Conservation (phyloP, 2,797 vertebrate genomes). For the Adrianichthys oophorus region DNA sequence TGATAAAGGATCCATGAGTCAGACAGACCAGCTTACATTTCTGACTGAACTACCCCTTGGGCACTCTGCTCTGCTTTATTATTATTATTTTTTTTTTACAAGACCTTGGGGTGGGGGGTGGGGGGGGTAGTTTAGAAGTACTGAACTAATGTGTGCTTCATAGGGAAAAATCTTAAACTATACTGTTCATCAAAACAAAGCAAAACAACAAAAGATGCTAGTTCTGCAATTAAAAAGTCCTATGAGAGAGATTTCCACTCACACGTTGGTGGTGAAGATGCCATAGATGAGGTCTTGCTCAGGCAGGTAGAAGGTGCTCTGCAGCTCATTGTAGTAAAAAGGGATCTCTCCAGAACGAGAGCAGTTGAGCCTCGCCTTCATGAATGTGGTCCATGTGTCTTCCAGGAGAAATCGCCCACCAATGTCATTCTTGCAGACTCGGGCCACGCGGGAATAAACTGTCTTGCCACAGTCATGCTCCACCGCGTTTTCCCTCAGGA, state of each 20-base stretch:
- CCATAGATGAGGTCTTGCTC: constrained; percentile 97
- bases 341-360: constrained; percentile 95
- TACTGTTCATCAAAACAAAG: not conserved
- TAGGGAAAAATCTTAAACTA: too few relatives aligned
- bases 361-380: constrained; percentile 96
- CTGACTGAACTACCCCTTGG: not conserved
- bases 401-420: constrained; percentile 95
- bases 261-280: constrained; percentile 98
- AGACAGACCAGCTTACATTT: not conserved
- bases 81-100: not conserved
- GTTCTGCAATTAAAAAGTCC: not conserved
- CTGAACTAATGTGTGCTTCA: too few relatives aligned
- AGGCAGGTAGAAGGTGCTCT: constrained; percentile 96
- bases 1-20: not conserved
- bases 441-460: constrained; percentile 92
- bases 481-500: constrained; percentile 94
- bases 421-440: constrained; percentile 96
- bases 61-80: not conserved
- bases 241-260: constrained; percentile 62
- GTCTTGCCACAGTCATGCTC: constrained; percentile 97
- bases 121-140: too few relatives aligned
- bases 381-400: constrained; percentile 98
- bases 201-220: not conserved
- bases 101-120: not conserved
- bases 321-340: constrained; percentile 96